Evolutionary conservation across 2,113 vertebrate genomes (phyloP).

Genomic region (Callocephalon fimbriatum): DNA sequence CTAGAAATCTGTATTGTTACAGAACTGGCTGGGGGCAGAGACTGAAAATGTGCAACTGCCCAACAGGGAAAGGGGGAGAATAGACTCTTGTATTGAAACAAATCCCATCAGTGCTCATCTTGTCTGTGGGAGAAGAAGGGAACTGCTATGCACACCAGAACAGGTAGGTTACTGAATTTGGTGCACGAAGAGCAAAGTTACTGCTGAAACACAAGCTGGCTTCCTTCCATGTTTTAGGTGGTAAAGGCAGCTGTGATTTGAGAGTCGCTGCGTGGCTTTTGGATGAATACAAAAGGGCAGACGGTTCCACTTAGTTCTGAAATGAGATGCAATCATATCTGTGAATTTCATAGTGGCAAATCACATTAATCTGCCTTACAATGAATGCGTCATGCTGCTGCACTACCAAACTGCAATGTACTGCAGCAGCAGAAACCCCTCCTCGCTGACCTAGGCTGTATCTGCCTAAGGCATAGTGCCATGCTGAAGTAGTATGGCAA

Average conservation of each 20-base stretch:
- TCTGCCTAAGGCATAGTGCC: background rate
- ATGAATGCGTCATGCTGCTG: constrained; percentile 40
- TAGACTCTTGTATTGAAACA: background rate
- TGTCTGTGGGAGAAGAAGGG: background rate
- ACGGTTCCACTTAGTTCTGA: constrained; percentile 70
- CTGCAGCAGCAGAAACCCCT: constrained; percentile 37
- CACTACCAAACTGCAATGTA: constrained; percentile 38
- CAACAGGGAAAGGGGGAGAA: background rate
- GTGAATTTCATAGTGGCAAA: constrained; percentile 68
- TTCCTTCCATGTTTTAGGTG: constrained; percentile 36
- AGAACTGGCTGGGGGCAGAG: background rate
- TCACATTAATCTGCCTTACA: constrained; percentile 71
- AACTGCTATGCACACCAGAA: background rate
- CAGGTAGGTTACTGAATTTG: background rate
- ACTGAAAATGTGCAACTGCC: background rate
- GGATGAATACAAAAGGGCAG: constrained; percentile 71
- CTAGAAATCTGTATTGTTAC: background rate
- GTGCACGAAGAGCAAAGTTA: background rate
- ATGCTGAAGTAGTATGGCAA: background rate
- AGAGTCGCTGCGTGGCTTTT: constrained; percentile 49
- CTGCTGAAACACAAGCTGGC: background rate
- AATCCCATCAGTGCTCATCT: background rate
- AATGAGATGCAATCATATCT: constrained; percentile 77
- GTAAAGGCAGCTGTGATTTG: constrained; percentile 59
- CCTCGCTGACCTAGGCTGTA: constrained; percentile 25